phyloP scores from a whole-genome alignment of 2,113 vertebrate genomes.

The Trochalopteron elliotii region DNA sequence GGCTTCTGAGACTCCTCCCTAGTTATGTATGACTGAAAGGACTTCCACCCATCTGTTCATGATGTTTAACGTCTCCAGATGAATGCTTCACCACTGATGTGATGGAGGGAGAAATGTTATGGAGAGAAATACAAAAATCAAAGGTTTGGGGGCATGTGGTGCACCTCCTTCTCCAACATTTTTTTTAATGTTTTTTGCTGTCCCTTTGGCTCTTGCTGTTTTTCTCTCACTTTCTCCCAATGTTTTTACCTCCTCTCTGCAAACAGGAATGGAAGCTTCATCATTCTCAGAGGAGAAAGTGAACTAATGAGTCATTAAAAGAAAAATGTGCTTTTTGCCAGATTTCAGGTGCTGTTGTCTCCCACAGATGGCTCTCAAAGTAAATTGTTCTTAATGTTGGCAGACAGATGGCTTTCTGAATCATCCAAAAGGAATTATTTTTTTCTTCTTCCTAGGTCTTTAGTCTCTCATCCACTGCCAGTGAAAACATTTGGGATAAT shows the following conservation, averaged over 20 bases:
- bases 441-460: not conserved
- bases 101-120: not conserved
- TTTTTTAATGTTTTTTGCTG: not conserved
- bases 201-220: not conserved
- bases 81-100: not conserved
- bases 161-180: not conserved
- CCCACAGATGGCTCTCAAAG: not conserved
- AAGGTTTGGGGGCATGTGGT: accelerated
- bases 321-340: not conserved
- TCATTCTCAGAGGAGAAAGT: not conserved
- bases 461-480: not conserved
- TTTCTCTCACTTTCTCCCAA: not conserved
- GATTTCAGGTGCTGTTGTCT: not conserved
- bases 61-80: not conserved
- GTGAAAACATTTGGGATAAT: not conserved
- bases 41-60: not conserved
- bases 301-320: not conserved
- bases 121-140: not conserved
- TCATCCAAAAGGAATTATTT: not conserved
- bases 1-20: not conserved
- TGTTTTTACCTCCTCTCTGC: not conserved
- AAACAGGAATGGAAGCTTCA: not conserved
- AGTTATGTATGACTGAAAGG: not conserved
- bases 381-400: not conserved
- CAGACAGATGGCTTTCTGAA: not conserved